Percentiles rank a stretch among this genome's conserved stretches.
Conservation (phyloP, 2,888 invertebrate species). For the Aleiodes leptofemur region DNA sequence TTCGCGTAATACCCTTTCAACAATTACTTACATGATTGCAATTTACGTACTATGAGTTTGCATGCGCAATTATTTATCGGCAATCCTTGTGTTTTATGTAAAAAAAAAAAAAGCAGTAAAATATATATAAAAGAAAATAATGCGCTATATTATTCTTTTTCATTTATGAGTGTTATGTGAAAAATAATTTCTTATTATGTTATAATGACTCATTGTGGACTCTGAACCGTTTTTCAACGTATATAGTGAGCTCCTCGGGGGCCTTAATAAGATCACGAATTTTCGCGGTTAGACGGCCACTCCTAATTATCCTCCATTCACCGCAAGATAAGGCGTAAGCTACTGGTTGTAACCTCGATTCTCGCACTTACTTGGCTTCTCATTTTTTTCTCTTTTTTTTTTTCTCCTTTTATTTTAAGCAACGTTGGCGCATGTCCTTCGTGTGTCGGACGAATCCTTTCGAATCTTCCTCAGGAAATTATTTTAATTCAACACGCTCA, state of each 20-base stretch:
- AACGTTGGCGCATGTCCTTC: constrained; percentile 37
- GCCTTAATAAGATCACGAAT: constrained; percentile 73
- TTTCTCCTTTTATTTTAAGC: constrained; percentile 32
- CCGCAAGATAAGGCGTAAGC: constrained; percentile 40
- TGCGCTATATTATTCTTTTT: neutral
- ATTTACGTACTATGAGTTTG: neutral
- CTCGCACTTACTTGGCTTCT: constrained; percentile 29
- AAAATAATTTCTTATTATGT: constrained; percentile 8
- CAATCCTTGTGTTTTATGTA: neutral
- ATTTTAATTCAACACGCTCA: constrained; percentile 25
- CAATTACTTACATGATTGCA: constrained; percentile 29
- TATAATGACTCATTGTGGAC: constrained; percentile 31
- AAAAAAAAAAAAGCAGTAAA: neutral
- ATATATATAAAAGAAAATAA: neutral
- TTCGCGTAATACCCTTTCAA: neutral
- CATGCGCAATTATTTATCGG: constrained; percentile 3
- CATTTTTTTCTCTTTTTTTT: constrained; percentile 30
- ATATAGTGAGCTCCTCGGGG: constrained; percentile 51
- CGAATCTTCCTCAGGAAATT: constrained; percentile 37
- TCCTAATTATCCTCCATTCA: constrained; percentile 42
- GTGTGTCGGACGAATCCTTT: constrained; percentile 31
- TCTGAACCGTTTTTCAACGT: constrained; percentile 37
- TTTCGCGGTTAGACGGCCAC: constrained; percentile 69
- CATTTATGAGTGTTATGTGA: neutral
- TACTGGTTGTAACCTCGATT: constrained; percentile 45